Conservation (phyloP, 2,113 vertebrate species). For the Stigmatopora argus region DNA sequence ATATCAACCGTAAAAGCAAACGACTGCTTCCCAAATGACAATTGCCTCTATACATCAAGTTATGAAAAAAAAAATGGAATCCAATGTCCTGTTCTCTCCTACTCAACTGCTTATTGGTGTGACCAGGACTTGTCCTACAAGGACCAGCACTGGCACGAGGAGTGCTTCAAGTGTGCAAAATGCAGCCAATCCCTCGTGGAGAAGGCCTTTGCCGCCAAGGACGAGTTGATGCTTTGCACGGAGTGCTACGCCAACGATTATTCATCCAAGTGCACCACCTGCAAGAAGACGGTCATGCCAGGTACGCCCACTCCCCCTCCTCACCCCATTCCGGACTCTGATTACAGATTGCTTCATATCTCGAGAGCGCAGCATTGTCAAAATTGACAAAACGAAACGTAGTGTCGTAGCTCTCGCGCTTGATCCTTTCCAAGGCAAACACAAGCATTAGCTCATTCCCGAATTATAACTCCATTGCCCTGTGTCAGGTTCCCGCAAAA, state of each 20-base stretch:
- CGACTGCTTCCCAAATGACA: neutral
- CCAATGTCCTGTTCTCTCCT: neutral
- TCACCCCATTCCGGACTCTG: neutral
- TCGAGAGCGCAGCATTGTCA: too few relatives aligned
- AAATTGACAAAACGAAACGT: neutral
- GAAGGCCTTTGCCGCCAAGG: conserved; percentile 91
- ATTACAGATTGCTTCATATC: neutral
- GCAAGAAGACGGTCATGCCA: conserved; percentile 96
- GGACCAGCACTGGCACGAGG: conserved; percentile 95
- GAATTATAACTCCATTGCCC: conserved; percentile 27
- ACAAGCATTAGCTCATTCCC: neutral
- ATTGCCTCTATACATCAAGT: neutral
- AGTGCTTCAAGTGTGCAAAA: conserved; percentile 88
- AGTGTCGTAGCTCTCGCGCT: neutral
- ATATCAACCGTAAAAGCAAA: neutral
- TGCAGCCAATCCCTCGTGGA: conserved; percentile 87
- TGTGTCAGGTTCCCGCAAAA: conserved; percentile 88
- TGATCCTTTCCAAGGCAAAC: conserved; percentile 13
- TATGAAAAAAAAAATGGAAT: neutral
- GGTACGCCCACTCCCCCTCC: conserved; percentile 64
- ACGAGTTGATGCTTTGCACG: conserved; percentile 87
- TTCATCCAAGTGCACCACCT: conserved; percentile 88
- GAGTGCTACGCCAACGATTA: conserved; percentile 91
- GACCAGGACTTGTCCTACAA: conserved; percentile 93
- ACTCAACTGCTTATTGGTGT: neutral